These are phyloP conservation scores for Chironomus riparius DNA, from an alignment of 2,888 invertebrate species.

Conservation along the genomic window DNA sequence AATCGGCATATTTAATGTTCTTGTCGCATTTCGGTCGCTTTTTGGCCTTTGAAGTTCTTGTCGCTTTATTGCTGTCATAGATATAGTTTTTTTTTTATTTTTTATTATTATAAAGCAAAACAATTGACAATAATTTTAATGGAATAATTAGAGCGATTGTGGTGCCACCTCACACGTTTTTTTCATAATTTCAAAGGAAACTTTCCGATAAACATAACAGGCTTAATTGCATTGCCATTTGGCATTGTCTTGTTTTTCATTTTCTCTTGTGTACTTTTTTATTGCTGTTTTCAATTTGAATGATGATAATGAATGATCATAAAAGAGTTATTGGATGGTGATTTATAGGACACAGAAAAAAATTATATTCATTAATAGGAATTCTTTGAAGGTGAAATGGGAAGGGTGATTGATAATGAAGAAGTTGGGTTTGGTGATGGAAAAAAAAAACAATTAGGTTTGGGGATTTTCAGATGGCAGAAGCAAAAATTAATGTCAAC, in stretches of 20 bases:
- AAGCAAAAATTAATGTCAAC: no score
- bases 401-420: no score
- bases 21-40: not conserved
- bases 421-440: no score
- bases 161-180: slow-evolving; percentile 6
- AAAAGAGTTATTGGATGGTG: not conserved
- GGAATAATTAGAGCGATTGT: slow-evolving; percentile 23
- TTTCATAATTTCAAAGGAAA: not conserved
- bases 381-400: no score
- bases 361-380: no score
- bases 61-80: slow-evolving; percentile 5
- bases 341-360: no score
- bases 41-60: slow-evolving; percentile 18
- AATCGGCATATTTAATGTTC: slow-evolving; percentile 1
- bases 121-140: slow-evolving; percentile 23
- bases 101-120: not conserved
- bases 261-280: not conserved
- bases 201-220: not conserved
- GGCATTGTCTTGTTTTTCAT: not conserved
- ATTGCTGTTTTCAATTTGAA: slow-evolving; percentile 14
- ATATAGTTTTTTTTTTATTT: no score
- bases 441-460: no score
- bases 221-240: not conserved
- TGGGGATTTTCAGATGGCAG: no score
- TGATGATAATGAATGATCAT: slow-evolving; percentile 10